A percentile compares a stretch with the other conserved stretches of the same genome.
Conservation (phyloP, 2,888 invertebrate genomes). For the Drosophila quinaria region DNA sequence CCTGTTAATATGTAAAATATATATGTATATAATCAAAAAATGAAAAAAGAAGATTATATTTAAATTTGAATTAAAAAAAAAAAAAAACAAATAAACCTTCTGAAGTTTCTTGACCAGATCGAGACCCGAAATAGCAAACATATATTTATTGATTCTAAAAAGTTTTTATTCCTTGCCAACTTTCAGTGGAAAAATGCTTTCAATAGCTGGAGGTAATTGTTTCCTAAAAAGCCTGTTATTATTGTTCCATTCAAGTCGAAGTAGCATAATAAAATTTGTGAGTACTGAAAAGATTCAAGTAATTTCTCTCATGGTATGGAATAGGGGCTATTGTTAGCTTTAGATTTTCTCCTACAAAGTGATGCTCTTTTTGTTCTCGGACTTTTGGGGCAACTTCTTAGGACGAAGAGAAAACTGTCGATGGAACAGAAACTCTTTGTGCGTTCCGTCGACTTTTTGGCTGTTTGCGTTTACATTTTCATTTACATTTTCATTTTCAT, state of each 20-base stretch:
- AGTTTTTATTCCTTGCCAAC: neutral
- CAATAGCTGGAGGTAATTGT: slow-evolving; percentile 1
- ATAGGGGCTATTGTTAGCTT: slow-evolving; percentile 58
- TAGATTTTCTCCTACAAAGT: slow-evolving; percentile 49
- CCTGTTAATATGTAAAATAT: no score
- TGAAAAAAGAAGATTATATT: neutral
- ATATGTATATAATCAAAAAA: no score
- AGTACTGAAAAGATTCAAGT: slow-evolving; percentile 37
- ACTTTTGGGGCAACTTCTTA: slow-evolving; percentile 27
- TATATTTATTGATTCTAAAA: neutral
- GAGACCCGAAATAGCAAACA: neutral
- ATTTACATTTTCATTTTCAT: slow-evolving; percentile 67
- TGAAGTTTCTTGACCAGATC: neutral
- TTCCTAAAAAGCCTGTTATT: slow-evolving; percentile 20
- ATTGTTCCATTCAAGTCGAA: slow-evolving; percentile 19
- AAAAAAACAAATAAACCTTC: neutral
- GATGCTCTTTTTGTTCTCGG: slow-evolving; percentile 43
- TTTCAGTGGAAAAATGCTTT: slow-evolving; percentile 4
- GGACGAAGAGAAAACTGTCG: slow-evolving; percentile 9
- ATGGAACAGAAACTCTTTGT: slow-evolving; percentile 18
- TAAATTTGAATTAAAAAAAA: neutral
- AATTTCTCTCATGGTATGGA: slow-evolving; percentile 21
- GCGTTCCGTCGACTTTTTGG: slow-evolving; percentile 62
- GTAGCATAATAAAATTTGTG: slow-evolving; percentile 32
- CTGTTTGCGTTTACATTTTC: slow-evolving; percentile 76